Evolutionary conservation across 2,797 vertebrate species (phyloP).

Genomic region (Cryptoprocta ferox): DNA sequence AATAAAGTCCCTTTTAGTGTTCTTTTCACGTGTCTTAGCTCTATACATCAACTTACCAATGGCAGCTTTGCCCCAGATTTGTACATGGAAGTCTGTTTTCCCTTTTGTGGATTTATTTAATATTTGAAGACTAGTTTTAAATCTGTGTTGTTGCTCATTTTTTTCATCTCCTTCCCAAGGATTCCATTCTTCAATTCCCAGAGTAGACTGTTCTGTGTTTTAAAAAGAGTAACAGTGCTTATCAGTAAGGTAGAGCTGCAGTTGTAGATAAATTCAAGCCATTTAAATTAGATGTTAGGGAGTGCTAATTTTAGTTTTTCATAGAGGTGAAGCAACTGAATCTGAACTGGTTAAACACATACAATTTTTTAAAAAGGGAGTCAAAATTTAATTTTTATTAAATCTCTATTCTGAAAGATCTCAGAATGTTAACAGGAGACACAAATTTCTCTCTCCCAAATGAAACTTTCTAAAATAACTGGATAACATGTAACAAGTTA

Average conservation of each 20-base stretch:
- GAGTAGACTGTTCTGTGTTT: constrained; percentile 84
- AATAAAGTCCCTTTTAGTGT: not conserved
- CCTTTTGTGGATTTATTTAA: constrained; percentile 87
- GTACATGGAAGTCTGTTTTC: constrained; percentile 90
- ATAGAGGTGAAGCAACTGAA: not conserved
- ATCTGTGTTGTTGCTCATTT: constrained; percentile 89
- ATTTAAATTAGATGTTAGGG: not conserved
- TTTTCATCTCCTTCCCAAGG: constrained; percentile 96
- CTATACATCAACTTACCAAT: constrained; percentile 89
- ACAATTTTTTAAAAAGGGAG: not conserved
- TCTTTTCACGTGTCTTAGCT: not conserved
- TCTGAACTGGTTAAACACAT: not conserved
- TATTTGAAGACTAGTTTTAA: constrained; percentile 89
- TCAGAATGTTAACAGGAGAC: not conserved
- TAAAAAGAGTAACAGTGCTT: constrained; percentile 62
- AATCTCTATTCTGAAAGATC: not conserved
- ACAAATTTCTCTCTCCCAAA: not conserved
- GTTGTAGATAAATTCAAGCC: not conserved
- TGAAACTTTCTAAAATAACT: not conserved
- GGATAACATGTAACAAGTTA: not conserved
- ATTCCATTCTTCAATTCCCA: constrained; percentile 94
- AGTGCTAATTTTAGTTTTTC: constrained; percentile 42
- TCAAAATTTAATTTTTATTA: constrained; percentile 24
- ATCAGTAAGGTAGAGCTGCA: not conserved
- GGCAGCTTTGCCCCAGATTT: constrained; percentile 98